These are phyloP conservation scores for Dermochelys coriacea DNA, from an alignment of 2,797 vertebrate species.

Conservation along the genomic window DNA sequence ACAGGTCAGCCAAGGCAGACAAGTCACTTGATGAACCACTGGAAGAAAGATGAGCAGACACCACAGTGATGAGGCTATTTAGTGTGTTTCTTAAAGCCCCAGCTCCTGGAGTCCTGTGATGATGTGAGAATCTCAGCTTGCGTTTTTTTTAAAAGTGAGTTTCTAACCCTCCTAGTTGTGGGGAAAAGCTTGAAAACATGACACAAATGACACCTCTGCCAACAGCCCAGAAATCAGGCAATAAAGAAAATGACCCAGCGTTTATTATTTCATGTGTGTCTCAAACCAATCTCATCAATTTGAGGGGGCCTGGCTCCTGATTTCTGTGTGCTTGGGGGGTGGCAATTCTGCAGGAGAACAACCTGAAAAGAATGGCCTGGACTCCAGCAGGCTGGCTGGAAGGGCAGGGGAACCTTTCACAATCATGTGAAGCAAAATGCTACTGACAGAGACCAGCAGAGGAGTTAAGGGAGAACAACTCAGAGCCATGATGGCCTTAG, in stretches of 20 bases:
- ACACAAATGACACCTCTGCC: not conserved
- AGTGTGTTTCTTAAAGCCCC: not conserved
- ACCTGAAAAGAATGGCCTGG: not conserved
- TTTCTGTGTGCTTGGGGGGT: not conserved
- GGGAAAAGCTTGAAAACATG: not conserved
- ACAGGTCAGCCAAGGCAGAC: not conserved
- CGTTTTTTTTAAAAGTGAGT: not conserved
- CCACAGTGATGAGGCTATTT: too few relatives aligned
- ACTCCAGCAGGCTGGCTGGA: not conserved
- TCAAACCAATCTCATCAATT: not conserved
- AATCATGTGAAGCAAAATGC: not conserved
- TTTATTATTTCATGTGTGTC: not conserved
- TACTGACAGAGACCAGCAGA: not conserved
- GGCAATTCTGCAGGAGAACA: not conserved
- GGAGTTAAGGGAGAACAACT: not conserved
- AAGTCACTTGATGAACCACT: not conserved
- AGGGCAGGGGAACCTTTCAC: not conserved
- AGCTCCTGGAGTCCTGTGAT: not conserved
- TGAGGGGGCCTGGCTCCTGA: not conserved
- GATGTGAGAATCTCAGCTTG: not conserved
- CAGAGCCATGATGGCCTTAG: too few relatives aligned
- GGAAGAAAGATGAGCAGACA: not conserved
- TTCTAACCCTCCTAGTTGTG: not conserved
- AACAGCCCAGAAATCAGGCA: not conserved
- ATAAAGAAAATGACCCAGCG: not conserved